Base-by-base conservation (phyloP, 2,888 invertebrate species). In the Agriopis marginaria region DNA sequence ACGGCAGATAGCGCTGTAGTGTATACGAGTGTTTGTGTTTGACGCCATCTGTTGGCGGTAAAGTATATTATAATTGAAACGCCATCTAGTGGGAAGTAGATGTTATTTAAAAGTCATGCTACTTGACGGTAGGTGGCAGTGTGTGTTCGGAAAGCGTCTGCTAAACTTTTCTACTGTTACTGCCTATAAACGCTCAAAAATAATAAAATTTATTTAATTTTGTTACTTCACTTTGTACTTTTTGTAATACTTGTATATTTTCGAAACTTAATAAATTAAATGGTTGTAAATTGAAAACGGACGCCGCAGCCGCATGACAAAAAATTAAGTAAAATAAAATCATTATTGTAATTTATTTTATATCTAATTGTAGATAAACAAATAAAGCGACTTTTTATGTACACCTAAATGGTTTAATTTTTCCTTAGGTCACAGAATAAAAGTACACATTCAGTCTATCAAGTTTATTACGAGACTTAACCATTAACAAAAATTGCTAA, bases 341-440 rank as follows among this genome's bases (percentile, higher is more conserved):
- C 86, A 89, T 88, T 87, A 88, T 72, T 93, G 91, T 94, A 94
- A 93, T 93, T 93, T 93, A 93, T 93, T 93, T 93, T 93, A 94
- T 93, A 92, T 91, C 89, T 93, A 92, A 92, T 87, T 94, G 93
- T 94, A 94, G 94, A 93, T 94, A 92, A 75, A 89, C 87, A 87
- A 93, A 91, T 93, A 93, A 93, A 94, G 83, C 84, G 86, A 93
- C 89, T 91, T 93, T 93, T 90, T 93, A 93, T 93, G 91, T 92
- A 93, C 83, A 84, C 79, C 47, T 50, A 40, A 7, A 10, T 70
- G 32, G 64, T 72, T 66, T 73, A 42, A 71, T 71, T 77, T 59
- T 11, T 45, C n/a, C 45, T 47, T 47, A 5, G 23, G 17, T 7
- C 32, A 32, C 4, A 0, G 23, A n/a, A 44, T 23, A 75, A 66